phyloP scores from a whole-genome alignment of 2,113 vertebrate species.

The Bothrops jararaca region DNA sequence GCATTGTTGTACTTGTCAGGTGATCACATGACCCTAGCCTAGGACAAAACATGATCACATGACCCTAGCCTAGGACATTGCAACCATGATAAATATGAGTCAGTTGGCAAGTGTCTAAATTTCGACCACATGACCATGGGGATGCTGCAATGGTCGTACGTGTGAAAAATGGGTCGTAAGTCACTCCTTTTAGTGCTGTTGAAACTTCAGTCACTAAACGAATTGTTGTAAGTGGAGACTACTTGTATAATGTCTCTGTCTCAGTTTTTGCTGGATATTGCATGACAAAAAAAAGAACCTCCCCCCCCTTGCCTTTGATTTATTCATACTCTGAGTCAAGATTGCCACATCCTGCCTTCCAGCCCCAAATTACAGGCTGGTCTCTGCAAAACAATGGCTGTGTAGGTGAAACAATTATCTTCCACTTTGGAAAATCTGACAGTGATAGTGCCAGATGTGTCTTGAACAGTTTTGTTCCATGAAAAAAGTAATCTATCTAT shows the following conservation, averaged over 20 bases:
- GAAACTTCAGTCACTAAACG: too few species aligned
- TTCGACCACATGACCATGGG: not conserved
- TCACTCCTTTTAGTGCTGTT: not conserved
- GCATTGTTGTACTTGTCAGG: not conserved
- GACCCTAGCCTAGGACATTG: not conserved
- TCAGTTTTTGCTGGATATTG: slow-evolving; percentile 90
- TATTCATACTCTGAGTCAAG: slow-evolving; percentile 91
- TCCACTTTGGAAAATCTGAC: slow-evolving; percentile 61
- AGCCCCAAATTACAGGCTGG: slow-evolving; percentile 88
- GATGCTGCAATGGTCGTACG: too few species aligned
- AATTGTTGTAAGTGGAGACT: too few species aligned
- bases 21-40: not conserved
- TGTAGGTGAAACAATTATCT: slow-evolving; percentile 51
- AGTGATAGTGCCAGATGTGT: slow-evolving; percentile 55
- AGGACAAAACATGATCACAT: not conserved
- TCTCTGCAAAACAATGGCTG: slow-evolving; percentile 87
- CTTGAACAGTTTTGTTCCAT: slow-evolving; percentile 60
- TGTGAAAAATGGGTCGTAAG: too few species aligned
- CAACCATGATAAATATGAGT: not conserved
- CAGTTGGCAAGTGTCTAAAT: not conserved
- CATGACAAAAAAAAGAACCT: slow-evolving; percentile 92
- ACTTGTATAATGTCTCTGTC: accelerated
- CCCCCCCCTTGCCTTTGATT: slow-evolving; percentile 86
- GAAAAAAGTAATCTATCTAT: slow-evolving; percentile 70
- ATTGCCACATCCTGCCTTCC: slow-evolving; percentile 90